Evolutionary conservation across 2,113 vertebrate genomes (phyloP), one percentile per base, ranked within the genome.

Genomic region (Hassar affinis): DNA sequence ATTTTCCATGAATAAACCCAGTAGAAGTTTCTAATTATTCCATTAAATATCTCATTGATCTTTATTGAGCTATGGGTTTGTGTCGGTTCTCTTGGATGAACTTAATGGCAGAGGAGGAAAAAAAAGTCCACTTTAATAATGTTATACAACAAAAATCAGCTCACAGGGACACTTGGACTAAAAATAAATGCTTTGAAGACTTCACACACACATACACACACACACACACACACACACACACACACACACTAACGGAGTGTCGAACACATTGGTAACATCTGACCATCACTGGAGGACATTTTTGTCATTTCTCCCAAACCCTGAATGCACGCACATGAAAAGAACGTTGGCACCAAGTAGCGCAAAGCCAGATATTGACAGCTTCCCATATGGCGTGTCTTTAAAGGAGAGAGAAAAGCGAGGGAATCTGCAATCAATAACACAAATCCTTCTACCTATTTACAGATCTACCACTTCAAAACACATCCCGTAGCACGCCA

Each of bases 91-190:
- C 90, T 88, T 93, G 93, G 90, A 93, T 66, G 88, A 86, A 92
- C 91, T 88, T 91, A 91, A 90, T 25, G 18, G 27, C 12, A 47
- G 45, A 12, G 30, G 14, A 6, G 30, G 91, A 93, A 94, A 94
- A 94, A 94, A 90, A 91, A 90, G 61, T 88, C 89, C 91, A 91
- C 90, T 93, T 90, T 89, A 90, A 93, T 94, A 91, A 92, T 91
- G 57, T 87, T 85, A 83, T 80, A 81, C 66, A 81, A 84, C 82
- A n/a, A 83, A 86, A 85, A 85, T 82, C 84, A 84, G 85, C 86
- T 79, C 75, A 88, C 38, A 30, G 57, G 38, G 56, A 62, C 57
- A 38, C 59, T 82, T 80, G 81, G 80, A 83, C 74, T 57, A 59
- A 74, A 86, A 78, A 64, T 47, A 83, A 49, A 62, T 62, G 76